Evolutionary conservation across 1,140 invertebrate genomes (phyloP), one percentile per base, ranked within the genome.

Genomic region (Drosophila sulfurigaster): DNA sequence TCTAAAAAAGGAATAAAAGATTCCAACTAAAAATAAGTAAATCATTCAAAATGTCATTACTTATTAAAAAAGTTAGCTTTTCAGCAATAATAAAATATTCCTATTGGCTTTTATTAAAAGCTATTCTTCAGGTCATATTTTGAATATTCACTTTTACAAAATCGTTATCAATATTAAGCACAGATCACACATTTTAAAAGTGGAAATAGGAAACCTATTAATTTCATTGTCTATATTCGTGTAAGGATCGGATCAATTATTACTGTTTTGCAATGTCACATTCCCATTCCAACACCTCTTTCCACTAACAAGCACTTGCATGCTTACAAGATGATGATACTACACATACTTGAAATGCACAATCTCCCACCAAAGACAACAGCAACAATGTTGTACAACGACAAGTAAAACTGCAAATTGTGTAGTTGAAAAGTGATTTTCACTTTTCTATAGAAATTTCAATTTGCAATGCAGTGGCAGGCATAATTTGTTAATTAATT

Each of bases 401-500:
- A 10, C 35, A 8, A 57, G 41, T 58, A 82, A 13, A 46, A 46
- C 5, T 15, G 16, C 46, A 48, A 79, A 77, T 69, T 71, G 63
- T 60, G 54, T 57, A 67, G 78, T 62, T 67, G 62, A 83, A 88
- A 89, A 87, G 83, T 88, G 83, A 87, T 88, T 88, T 88, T 88
- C 80, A 62, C 52, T 89, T 87, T 89, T 75, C 38, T 56, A 82
- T 64, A 63, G 56, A 63, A 74, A 78, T 74, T 78, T 74, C 69
- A 81, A 89, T 88, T 89, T 89, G 78, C 81, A 88, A 67, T 69
- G 79, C 54, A 65, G 70, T 72, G 75, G 81, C 80, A 73, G 62
- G 75, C 79, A 85, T 89, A 89, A 89, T 89, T 89, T 89, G 85
- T 89, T 89, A 89, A 89, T 89, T 89, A 89, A 89, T 89, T 89